Evolutionary conservation across 2,888 invertebrate genomes (phyloP).

Genomic region (Amblyjoppa fuscipennis): DNA sequence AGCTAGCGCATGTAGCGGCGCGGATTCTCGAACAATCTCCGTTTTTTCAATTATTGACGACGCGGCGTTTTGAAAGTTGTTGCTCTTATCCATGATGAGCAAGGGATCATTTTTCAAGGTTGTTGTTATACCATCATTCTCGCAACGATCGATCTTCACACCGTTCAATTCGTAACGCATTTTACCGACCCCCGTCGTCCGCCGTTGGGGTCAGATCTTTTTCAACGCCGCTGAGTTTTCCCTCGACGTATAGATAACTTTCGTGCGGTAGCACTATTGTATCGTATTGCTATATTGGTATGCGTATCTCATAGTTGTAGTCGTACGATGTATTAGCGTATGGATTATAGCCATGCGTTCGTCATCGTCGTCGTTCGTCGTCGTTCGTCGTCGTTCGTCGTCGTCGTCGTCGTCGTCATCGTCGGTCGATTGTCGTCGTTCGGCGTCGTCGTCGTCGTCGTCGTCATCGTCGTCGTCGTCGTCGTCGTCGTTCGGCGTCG

Average conservation of each 20-base stretch:
- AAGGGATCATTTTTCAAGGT: not conserved
- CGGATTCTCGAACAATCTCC: too few species aligned
- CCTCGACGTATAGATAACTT: constrained; percentile 3
- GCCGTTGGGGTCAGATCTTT: not conserved
- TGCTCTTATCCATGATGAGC: not conserved
- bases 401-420: too few species aligned
- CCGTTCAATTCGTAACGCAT: constrained; percentile 16
- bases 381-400: too few species aligned
- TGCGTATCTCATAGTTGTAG: constrained; percentile 14
- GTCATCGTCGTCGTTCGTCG: not conserved
- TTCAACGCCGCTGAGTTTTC: not conserved
- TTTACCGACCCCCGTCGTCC: not conserved
- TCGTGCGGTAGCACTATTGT: not conserved
- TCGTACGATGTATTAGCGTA: constrained; percentile 3
- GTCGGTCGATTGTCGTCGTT: too few species aligned
- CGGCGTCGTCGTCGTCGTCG: too few species aligned
- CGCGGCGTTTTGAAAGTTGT: not conserved
- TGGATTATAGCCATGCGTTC: not conserved
- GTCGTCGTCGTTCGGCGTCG: too few species aligned
- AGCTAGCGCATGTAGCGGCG: too few species aligned
- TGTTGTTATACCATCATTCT: not conserved
- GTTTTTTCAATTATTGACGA: not conserved
- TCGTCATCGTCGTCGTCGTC: too few species aligned
- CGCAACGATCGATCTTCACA: not conserved
- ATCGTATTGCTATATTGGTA: constrained; percentile 10